Evolutionary conservation across 2,113 vertebrate genomes (phyloP).

Genomic region (Poicephalus gulielmi): DNA sequence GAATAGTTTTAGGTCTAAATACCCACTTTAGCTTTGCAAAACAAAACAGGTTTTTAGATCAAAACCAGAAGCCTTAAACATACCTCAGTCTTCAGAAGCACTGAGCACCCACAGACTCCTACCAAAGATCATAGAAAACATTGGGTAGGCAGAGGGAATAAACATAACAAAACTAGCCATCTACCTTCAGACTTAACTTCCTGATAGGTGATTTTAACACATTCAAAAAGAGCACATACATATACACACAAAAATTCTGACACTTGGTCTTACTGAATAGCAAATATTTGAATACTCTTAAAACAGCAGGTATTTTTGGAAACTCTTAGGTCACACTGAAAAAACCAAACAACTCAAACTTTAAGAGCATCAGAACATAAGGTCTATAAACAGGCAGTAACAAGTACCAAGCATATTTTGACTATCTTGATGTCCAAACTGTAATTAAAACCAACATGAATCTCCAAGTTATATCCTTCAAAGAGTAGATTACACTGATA

Average conservation of each 20-base stretch:
- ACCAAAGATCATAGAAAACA: slow-evolving; percentile 62
- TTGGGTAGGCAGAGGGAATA: slow-evolving; percentile 48
- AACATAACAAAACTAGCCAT: slow-evolving; percentile 34
- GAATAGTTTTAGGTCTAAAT: neutral
- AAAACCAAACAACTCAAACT: neutral
- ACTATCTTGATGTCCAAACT: neutral
- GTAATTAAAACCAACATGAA: neutral
- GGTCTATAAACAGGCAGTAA: neutral
- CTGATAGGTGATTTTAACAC: neutral
- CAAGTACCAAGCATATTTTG: neutral
- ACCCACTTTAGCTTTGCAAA: neutral
- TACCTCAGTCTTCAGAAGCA: slow-evolving; percentile 57
- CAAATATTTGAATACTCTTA: neutral
- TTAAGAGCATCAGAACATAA: neutral
- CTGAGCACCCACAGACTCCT: slow-evolving; percentile 58
- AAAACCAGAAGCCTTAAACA: slow-evolving; percentile 56
- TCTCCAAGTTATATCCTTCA: neutral
- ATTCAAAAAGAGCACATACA: neutral
- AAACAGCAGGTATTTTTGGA: neutral
- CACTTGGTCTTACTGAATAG: neutral
- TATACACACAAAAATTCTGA: neutral
- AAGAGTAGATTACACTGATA: neutral
- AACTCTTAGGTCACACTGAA: neutral
- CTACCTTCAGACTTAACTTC: slow-evolving; percentile 7
- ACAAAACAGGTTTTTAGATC: neutral